Base-by-base conservation (phyloP, 2,113 vertebrate genomes). In the Camelus bactrianus region DNA sequence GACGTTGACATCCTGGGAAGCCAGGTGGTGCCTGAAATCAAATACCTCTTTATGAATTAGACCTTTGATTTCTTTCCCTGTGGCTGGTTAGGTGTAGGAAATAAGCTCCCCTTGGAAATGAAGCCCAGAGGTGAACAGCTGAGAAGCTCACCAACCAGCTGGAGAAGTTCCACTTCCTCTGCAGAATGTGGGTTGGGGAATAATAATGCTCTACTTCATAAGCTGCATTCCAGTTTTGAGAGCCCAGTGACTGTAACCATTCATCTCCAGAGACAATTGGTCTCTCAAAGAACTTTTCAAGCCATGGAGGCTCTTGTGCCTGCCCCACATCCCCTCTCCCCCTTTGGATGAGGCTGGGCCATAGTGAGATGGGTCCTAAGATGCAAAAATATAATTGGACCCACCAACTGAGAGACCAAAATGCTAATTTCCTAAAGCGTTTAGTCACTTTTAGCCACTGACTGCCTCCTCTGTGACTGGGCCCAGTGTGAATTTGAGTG, bases 401-500 rank as follows among this genome's bases (percentile, higher is more conserved):
- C 38, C 75, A 86, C 65, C 1, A 32, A 73, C 64, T 94, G 79
- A 95, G 94, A 82, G 97, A 96, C 32, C 0, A 0, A 86, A 97
- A 87, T 67, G 93, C 91, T 97, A 3, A 1, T 97, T 97, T 97
- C 76, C 93, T 90, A 28, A 91, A 86, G 52, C 69, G 81, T 89
- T 98, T 75, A 64, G 77, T 98, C 97, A 97, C 70, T 89, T 91
- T 69, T 70, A 93, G 95, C 67, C 89, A 52, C 50, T 76, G 38
- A 73, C 94, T 28, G 58, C 90, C 88, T 94, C 79, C 91, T 85
- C 76, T 90, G 79, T 86, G 83, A n/a, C 20, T 79, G 69, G 56
- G 60, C 67, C 50, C 73, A 79, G 80, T 82, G 72, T 13, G 48
- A 75, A 67, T 93, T 89, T 80, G 65, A 93, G 60, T 81, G 95